Evolutionary conservation across 2,888 invertebrate genomes (phyloP).

Genomic region (Oxytorus armatus): DNA sequence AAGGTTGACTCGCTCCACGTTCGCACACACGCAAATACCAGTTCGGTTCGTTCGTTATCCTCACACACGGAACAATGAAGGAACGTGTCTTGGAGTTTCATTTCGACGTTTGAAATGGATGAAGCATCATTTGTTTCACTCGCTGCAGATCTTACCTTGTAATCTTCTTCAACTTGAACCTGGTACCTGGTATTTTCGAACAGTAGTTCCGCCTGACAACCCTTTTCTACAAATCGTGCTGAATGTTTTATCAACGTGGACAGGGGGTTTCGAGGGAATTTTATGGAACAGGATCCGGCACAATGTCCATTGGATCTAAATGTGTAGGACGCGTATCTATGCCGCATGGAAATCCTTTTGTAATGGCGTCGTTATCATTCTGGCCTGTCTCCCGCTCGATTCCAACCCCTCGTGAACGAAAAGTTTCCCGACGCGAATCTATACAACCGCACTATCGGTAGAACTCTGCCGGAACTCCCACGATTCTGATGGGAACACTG

Average conservation of each 20-base stretch:
- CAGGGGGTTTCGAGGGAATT: slow-evolving; percentile 14
- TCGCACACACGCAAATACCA: slow-evolving; percentile 17
- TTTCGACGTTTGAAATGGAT: too few relatives aligned
- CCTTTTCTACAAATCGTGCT: slow-evolving; percentile 5
- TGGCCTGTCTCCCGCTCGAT: not conserved
- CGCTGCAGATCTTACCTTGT: too few relatives aligned
- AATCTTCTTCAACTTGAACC: too few relatives aligned
- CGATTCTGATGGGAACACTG: slow-evolving; percentile 13
- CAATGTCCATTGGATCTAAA: slow-evolving; percentile 26
- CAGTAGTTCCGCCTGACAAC: slow-evolving; percentile 3
- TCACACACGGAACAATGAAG: too few relatives aligned
- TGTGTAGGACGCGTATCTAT: slow-evolving; percentile 3
- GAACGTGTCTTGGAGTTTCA: too few relatives aligned
- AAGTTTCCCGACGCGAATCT: slow-evolving; percentile 49
- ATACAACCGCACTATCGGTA: slow-evolving; percentile 36
- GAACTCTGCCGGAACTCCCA: slow-evolving; percentile 45
- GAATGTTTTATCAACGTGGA: slow-evolving; percentile 7
- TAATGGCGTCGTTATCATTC: slow-evolving; percentile 56
- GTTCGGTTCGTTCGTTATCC: slow-evolving; percentile 12
- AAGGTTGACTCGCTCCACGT: slow-evolving; percentile 44
- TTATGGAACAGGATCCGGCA: slow-evolving; percentile 11
- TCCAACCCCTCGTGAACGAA: slow-evolving; percentile 38
- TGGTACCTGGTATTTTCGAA: not conserved
- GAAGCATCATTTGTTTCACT: too few relatives aligned
- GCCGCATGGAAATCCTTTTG: slow-evolving; percentile 31